A percentile compares a stretch with the other conserved stretches of the same genome.
Evolutionary conservation across 2,797 vertebrate species (phyloP).

Genomic region (Sebastes steindachneri): DNA sequence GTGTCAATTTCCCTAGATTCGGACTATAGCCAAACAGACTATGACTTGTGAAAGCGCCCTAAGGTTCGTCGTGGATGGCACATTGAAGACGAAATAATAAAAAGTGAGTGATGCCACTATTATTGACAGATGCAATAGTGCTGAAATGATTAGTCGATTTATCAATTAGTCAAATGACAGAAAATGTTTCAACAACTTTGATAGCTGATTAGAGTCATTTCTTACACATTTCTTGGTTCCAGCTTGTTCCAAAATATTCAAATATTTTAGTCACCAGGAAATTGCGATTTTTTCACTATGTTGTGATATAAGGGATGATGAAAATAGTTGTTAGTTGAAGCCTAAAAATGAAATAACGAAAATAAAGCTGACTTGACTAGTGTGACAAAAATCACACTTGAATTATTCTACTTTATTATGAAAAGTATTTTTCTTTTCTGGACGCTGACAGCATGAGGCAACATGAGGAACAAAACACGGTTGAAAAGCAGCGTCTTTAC

Average conservation of each 20-base stretch:
- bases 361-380: background rate
- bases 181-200: background rate
- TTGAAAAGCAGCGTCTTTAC: constrained; percentile 1
- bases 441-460: background rate
- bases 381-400: background rate
- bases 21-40: background rate
- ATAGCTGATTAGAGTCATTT: background rate
- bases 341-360: background rate
- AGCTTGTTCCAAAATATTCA: background rate
- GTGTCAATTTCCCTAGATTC: background rate
- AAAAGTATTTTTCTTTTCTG: background rate
- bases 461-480: background rate
- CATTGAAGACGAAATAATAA: no score
- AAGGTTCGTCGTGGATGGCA: no score
- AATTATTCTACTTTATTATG: background rate
- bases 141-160: background rate
- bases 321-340: background rate
- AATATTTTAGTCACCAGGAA: background rate
- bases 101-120: background rate
- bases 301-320: background rate
- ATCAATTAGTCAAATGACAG: background rate
- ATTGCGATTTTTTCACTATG: background rate
- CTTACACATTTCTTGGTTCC: background rate
- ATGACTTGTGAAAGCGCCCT: background rate
- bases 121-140: background rate